phyloP scores from a whole-genome alignment of 2,888 invertebrate species.

The Caenorhabditis sp. region DNA sequence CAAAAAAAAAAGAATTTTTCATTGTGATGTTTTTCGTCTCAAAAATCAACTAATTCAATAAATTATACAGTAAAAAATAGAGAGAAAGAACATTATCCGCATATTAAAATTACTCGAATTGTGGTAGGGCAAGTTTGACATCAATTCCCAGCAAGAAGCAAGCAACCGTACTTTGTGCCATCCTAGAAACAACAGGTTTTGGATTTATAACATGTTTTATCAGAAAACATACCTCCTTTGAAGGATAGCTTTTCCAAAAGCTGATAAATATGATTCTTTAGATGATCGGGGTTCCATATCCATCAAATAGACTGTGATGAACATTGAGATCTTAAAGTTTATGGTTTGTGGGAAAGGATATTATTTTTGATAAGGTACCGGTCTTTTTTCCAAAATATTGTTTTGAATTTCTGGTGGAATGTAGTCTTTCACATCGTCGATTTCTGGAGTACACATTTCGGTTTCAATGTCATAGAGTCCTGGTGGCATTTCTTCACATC shows the following conservation, averaged over 20 bases:
- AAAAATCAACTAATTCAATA: background rate
- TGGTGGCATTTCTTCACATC: constrained; percentile 70
- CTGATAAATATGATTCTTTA: constrained; percentile 68
- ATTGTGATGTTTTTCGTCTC: background rate
- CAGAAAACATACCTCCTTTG: constrained; percentile 46
- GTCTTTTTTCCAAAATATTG: constrained; percentile 69
- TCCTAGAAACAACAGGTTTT: constrained; percentile 41
- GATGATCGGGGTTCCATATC: constrained; percentile 68
- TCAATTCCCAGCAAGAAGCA: constrained; percentile 70
- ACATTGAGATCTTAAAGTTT: constrained; percentile 67
- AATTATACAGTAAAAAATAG: constrained; percentile 3
- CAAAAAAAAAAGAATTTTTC: background rate
- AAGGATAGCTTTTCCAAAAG: constrained; percentile 69
- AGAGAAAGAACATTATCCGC: constrained; percentile 1
- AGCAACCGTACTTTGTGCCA: constrained; percentile 70
- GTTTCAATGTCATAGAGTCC: constrained; percentile 71
- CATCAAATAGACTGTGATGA: constrained; percentile 70
- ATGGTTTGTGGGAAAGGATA: background rate
- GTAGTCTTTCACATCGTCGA: constrained; percentile 70
- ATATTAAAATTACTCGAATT: constrained; percentile 37
- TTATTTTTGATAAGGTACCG: constrained; percentile 42
- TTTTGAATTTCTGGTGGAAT: constrained; percentile 70
- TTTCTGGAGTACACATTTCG: constrained; percentile 71
- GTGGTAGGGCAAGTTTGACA: constrained; percentile 61
- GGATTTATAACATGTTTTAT: background rate